phyloP scores from a whole-genome alignment of 2,113 vertebrate genomes.

The Lepus europaeus region DNA sequence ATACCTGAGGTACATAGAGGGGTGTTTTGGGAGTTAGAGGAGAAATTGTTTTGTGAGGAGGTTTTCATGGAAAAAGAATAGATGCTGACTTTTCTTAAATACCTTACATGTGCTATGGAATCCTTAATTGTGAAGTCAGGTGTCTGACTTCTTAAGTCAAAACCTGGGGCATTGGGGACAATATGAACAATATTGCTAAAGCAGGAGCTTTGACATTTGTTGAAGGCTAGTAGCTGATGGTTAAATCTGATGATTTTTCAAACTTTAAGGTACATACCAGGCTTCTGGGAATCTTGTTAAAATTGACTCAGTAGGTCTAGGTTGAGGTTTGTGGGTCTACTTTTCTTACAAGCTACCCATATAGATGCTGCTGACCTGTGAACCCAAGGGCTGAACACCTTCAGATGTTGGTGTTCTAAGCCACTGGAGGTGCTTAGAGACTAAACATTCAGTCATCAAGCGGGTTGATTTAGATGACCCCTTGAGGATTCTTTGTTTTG shows the following conservation, averaged over 20 bases:
- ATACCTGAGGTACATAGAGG: not conserved
- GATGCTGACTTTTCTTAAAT: constrained; percentile 12
- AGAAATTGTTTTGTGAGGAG: not conserved
- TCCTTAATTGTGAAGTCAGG: not conserved
- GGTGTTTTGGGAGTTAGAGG: not conserved
- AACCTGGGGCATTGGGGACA: not conserved
- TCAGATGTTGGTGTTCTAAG: not conserved
- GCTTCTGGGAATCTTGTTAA: constrained; percentile 1
- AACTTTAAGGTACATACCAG: not conserved
- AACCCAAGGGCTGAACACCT: not conserved
- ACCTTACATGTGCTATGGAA: not conserved
- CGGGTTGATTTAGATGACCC: not conserved
- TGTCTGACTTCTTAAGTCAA: not conserved
- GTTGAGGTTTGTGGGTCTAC: not conserved
- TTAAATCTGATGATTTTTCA: constrained; percentile 16
- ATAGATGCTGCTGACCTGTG: not conserved
- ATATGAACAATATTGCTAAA: not conserved
- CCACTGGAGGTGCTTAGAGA: not conserved
- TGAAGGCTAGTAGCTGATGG: not conserved
- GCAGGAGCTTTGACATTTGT: constrained; percentile 19
- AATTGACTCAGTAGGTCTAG: not conserved
- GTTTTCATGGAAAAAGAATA: not conserved
- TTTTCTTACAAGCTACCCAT: not conserved
- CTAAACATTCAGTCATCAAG: not conserved
- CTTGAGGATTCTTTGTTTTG: not conserved